Evolutionary conservation across 2,113 vertebrate species (phyloP).

Genomic region (Ciconia boyciana): DNA sequence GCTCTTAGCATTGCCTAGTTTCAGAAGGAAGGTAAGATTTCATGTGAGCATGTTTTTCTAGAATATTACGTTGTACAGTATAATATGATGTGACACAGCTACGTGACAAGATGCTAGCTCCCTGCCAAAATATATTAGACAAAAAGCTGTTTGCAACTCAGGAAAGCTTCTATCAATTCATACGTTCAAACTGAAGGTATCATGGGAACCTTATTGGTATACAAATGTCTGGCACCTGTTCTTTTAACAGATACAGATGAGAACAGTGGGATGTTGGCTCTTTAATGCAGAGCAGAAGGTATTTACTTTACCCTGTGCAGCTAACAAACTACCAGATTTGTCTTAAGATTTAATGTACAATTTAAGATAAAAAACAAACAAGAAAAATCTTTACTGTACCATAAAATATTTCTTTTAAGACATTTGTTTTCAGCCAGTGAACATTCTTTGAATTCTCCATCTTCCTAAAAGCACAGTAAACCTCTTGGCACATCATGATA

Average conservation of each 20-base stretch:
- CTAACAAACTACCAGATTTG: background rate
- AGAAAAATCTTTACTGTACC: background rate
- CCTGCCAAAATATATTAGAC: background rate
- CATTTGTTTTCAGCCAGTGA: background rate
- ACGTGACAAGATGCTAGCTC: background rate
- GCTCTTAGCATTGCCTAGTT: background rate
- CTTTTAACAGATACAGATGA: slow-evolving; percentile 52
- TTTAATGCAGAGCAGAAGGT: slow-evolving; percentile 17
- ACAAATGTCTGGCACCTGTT: slow-evolving; percentile 59
- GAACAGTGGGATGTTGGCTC: slow-evolving; percentile 26
- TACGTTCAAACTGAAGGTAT: slow-evolving; percentile 25
- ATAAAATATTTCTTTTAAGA: background rate
- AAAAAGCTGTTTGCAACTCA: slow-evolving; percentile 46
- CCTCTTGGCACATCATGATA: background rate
- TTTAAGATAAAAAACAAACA: background rate
- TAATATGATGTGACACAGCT: background rate
- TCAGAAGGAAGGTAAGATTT: background rate
- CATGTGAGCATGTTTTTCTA: background rate
- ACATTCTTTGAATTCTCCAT: background rate
- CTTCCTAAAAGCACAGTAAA: background rate
- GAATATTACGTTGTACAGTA: background rate
- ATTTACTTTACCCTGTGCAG: background rate
- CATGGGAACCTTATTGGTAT: slow-evolving; percentile 21
- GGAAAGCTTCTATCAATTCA: background rate
- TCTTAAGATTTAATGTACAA: background rate